phyloP scores from a whole-genome alignment of 2,113 vertebrate species.

The Eonycteris spelaea region DNA sequence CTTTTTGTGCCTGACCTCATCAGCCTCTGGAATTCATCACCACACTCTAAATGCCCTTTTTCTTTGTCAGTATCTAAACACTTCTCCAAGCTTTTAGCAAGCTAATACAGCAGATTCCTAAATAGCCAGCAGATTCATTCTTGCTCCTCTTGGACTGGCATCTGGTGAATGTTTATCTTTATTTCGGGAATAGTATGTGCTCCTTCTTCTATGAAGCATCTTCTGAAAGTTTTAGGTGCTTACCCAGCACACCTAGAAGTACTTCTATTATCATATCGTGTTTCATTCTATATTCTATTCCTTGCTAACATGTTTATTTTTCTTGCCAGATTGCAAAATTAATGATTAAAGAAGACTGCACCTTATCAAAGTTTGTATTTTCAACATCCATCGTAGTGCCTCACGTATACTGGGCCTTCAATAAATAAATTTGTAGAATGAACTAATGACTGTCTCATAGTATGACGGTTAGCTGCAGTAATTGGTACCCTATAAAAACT shows the following conservation, averaged over 20 bases:
- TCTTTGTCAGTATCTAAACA: not conserved
- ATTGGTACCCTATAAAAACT: not conserved
- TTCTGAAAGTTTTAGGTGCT: not conserved
- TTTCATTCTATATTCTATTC: not conserved
- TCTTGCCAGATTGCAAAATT: not conserved
- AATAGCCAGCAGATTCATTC: not conserved
- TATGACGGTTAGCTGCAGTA: not conserved
- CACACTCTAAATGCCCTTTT: not conserved
- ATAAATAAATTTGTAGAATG: not conserved
- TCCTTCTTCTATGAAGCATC: not conserved
- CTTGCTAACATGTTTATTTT: not conserved
- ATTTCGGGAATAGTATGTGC: not conserved
- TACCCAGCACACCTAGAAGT: not conserved
- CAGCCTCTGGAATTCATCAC: conserved; percentile 57
- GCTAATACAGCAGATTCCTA: not conserved
- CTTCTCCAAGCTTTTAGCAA: not conserved
- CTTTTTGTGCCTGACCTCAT: conserved; percentile 35
- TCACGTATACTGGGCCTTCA: not conserved
- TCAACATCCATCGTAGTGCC: not conserved
- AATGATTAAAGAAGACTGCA: not conserved
- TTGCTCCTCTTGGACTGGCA: not conserved
- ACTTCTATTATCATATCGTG: not conserved
- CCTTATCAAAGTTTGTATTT: not conserved
- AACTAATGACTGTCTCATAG: not conserved
- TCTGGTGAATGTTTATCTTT: not conserved